A percentile compares a stretch with the other conserved stretches of the same genome.
Evolutionary conservation across 2,113 vertebrate species (phyloP).

Genomic region (Pyrgilauda ruficollis): DNA sequence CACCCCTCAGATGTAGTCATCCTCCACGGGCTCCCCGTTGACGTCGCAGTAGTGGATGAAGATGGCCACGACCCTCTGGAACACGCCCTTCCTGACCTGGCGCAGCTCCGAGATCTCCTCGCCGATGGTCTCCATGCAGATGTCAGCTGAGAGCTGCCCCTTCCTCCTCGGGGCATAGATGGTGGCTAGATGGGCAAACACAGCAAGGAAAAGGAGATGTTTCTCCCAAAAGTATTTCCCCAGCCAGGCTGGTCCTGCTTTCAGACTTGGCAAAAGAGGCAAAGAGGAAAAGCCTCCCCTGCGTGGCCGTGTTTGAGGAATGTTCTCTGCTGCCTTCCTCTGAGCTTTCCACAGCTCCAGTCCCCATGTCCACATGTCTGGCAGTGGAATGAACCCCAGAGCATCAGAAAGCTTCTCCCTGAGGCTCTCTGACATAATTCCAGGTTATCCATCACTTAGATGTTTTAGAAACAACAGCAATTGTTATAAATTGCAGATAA

Average conservation of each 20-base stretch:
- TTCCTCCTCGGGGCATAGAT: slow-evolving; percentile 96
- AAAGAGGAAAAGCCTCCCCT: background rate
- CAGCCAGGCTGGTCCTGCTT: background rate
- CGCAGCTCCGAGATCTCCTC: slow-evolving; percentile 96
- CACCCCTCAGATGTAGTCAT: slow-evolving; percentile 88
- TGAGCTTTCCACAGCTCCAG: background rate
- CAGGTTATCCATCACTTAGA: background rate
- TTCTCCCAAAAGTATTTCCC: background rate
- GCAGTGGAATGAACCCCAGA: background rate
- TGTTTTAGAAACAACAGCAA: background rate
- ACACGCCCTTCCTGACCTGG: slow-evolving; percentile 88
- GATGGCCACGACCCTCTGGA: slow-evolving; percentile 92
- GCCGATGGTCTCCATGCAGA: slow-evolving; percentile 98
- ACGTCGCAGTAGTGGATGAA: slow-evolving; percentile 98
- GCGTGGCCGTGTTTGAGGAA: rapidly evolving
- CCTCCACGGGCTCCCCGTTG: slow-evolving; percentile 92
- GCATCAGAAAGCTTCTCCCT: background rate
- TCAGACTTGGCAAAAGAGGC: background rate
- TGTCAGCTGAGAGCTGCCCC: slow-evolving; percentile 94
- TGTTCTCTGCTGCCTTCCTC: background rate
- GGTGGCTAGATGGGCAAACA: slow-evolving; percentile 81
- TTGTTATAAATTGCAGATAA: background rate
- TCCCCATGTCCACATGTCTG: background rate
- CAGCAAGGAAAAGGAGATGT: background rate
- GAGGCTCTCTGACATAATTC: background rate